A percentile compares a stretch with the other conserved stretches of the same genome.
Evolutionary conservation across 2,113 vertebrate genomes (phyloP).

Genomic region (Pelvicachromis taeniatus): DNA sequence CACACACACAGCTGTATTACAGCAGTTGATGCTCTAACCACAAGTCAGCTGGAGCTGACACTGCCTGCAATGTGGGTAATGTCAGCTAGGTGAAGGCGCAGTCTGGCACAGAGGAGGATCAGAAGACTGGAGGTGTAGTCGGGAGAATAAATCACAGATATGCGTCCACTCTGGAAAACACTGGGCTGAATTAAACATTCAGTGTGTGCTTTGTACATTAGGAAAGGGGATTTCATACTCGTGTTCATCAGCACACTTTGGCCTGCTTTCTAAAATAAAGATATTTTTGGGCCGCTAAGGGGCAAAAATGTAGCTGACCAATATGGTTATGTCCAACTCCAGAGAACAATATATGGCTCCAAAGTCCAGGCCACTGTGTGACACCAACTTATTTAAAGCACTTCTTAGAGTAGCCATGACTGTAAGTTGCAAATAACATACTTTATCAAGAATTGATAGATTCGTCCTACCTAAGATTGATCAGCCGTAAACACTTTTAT

Average conservation of each 20-base stretch:
- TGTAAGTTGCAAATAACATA: background rate
- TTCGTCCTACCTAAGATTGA: background rate
- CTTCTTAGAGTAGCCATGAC: background rate
- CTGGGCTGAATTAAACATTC: background rate
- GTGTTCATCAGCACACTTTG: too few species aligned
- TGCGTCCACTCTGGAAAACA: background rate
- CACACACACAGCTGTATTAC: background rate
- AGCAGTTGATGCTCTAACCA: background rate
- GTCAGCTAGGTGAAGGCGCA: background rate
- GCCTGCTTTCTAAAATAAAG: too few species aligned
- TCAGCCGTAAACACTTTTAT: background rate
- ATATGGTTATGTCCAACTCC: too few species aligned
- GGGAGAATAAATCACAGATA: background rate
- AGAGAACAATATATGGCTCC: too few species aligned
- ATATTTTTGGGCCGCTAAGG: too few species aligned
- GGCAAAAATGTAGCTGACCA: too few species aligned
- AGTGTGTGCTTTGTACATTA: background rate
- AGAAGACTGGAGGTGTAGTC: background rate
- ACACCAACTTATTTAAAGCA: background rate
- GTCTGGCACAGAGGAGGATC: background rate
- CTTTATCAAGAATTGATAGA: background rate
- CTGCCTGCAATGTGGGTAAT: background rate
- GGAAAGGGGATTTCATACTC: too few species aligned
- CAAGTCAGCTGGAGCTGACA: slow-evolving; percentile 1
- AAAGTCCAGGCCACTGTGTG: background rate